Conservation (phyloP, 2,888 invertebrate species). For the Oxytorus armatus region DNA sequence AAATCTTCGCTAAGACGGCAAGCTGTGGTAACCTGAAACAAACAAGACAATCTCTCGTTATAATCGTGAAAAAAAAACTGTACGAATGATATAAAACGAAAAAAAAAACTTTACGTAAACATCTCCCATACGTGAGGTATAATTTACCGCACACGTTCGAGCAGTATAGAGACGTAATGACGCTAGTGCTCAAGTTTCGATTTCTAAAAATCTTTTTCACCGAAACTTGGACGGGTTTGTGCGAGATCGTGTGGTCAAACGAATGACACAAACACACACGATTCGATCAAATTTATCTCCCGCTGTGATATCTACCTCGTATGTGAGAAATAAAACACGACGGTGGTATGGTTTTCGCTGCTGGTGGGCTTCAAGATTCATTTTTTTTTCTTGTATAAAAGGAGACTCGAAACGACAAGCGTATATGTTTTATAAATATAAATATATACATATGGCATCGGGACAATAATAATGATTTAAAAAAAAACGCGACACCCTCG, state of each 20-base stretch:
- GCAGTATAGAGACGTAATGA: slow-evolving; percentile 8
- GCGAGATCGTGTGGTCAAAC: slow-evolving; percentile 26
- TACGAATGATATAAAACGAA: slow-evolving; percentile 24
- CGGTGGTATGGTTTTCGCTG: slow-evolving; percentile 57
- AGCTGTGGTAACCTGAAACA: slow-evolving; percentile 95
- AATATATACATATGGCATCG: not conserved
- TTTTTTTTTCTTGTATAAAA: slow-evolving; percentile 34
- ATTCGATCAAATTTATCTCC: slow-evolving; percentile 61
- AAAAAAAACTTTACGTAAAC: not conserved
- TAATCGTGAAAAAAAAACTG: slow-evolving; percentile 54
- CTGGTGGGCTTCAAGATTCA: slow-evolving; percentile 59
- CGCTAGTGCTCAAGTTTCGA: slow-evolving; percentile 52
- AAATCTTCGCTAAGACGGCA: slow-evolving; percentile 96
- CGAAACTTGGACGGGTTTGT: slow-evolving; percentile 1
- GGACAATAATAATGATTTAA: slow-evolving; percentile 42
- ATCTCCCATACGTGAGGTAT: not conserved
- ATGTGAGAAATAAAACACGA: slow-evolving; percentile 63
- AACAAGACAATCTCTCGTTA: slow-evolving; percentile 69
- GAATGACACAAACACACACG: slow-evolving; percentile 35
- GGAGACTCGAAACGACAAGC: slow-evolving; percentile 9
- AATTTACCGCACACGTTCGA: slow-evolving; percentile 3
- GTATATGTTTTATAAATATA: not conserved
- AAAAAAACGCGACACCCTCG: slow-evolving; percentile 36
- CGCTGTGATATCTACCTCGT: slow-evolving; percentile 60
- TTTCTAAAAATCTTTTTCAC: slow-evolving; percentile 48